Conservation (phyloP, 2,888 invertebrate species). For the Coleophora flavipennella region DNA sequence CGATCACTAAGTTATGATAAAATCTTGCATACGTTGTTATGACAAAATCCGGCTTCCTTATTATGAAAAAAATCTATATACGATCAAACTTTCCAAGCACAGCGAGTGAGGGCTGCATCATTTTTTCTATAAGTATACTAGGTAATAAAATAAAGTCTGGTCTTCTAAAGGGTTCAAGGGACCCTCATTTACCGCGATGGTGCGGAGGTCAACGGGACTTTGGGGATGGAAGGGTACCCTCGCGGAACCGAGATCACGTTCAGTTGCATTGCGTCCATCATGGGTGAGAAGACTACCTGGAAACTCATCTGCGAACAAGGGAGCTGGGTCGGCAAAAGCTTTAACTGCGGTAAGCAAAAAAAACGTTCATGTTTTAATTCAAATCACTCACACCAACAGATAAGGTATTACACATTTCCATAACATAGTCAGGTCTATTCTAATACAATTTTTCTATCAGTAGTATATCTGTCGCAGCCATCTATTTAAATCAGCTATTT, state of each 20-base stretch:
- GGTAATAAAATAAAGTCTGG: no score
- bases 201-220: conserved; percentile 75
- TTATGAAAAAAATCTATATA: no score
- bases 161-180: conserved; percentile 77
- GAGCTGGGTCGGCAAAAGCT: conserved; percentile 86
- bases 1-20: no score
- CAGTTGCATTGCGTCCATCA: conserved; percentile 85
- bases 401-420: no score
- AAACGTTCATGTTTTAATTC: neutral
- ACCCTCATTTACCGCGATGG: conserved; percentile 83
- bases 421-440: no score
- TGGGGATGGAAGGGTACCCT: conserved; percentile 79
- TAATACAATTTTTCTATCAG: no score
- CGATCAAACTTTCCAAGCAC: no score
- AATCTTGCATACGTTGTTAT: no score
- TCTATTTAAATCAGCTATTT: no score
- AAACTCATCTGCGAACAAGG: conserved; percentile 88
- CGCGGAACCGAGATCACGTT: conserved; percentile 89
- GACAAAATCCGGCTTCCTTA: no score
- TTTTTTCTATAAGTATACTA: neutral
- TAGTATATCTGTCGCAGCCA: no score
- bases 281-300: conserved; percentile 89
- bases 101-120: neutral
- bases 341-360: conserved; percentile 80
- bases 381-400: no score